Evolutionary conservation across 2,113 vertebrate species (phyloP), one percentile per base, ranked within the genome.

Genomic region (Thomomys bottae): DNA sequence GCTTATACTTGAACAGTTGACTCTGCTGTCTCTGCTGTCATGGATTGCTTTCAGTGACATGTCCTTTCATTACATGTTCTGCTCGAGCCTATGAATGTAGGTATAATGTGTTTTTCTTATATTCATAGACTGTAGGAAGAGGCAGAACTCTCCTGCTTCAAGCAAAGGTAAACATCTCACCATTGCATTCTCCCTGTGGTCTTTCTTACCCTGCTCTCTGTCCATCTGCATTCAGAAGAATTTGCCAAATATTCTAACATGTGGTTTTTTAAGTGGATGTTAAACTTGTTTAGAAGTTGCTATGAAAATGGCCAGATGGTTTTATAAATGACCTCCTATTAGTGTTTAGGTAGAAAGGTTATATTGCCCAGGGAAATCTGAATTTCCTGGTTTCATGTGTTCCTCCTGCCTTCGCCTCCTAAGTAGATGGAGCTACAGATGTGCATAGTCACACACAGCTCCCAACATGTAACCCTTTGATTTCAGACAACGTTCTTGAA

Each of bases 91-190:
- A 8, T 40, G 49, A 59, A 34, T 63, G 10, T 20, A 59, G 64
- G 6, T 66, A 30, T 67, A 59, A 40, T 80, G 6, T 90, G 34
- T 93, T 89, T 94, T 95, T 68, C 94, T 83, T 97, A 82, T 59
- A 66, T 90, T 95, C 97, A 26, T 96, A 99, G 99, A 99, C 99
- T 73, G 97, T 98, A 90, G 99, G 98, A 94, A 99, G 98, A 97
- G 99, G 99, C 76, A 98, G 98, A 97, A 97, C 98, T n/a, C 97
- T 99, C 87, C 98, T 99, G 67, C 98, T 99, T 96, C 99, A 99
- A 97, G 99, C 99, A 94, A 99, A 99, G 99, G 99, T 99, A 98
- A 98, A 72, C 77, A 15, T 54, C 72, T 23, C 61, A 36, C 36
- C 8, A 61, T 49, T 45, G 23, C 1, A 18, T 36, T 11, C 59